These are phyloP conservation scores for Vidua chalybeata DNA, from an alignment of 2,113 vertebrate species.

Conservation along the genomic window DNA sequence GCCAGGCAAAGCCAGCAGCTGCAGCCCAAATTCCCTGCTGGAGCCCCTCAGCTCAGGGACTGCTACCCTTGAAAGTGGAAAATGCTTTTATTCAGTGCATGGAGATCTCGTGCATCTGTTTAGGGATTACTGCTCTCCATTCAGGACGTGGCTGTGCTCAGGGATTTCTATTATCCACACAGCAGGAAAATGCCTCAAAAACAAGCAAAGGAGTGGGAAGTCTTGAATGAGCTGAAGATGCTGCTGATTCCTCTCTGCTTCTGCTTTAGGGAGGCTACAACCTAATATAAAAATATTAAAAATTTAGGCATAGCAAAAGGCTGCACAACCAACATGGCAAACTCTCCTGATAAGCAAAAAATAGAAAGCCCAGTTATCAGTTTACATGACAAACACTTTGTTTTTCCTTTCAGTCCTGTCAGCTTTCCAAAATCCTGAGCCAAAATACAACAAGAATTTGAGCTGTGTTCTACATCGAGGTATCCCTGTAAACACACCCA, in stretches of 20 bases:
- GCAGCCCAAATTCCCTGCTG: not conserved
- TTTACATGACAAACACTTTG: constrained; percentile 36
- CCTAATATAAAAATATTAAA: not conserved
- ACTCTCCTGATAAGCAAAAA: not conserved
- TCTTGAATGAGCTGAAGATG: not conserved
- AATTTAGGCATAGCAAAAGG: not conserved
- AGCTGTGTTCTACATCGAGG: constrained; percentile 13
- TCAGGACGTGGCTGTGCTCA: not conserved
- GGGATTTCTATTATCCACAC: not conserved
- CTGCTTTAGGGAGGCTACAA: not conserved
- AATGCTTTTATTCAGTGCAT: not conserved
- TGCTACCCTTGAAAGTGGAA: not conserved
- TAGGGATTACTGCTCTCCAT: not conserved
- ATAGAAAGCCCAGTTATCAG: not conserved
- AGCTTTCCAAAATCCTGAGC: constrained; percentile 38
- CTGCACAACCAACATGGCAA: not conserved
- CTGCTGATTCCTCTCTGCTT: not conserved
- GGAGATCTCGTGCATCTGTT: not conserved
- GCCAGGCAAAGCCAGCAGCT: not conserved
- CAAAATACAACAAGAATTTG: constrained; percentile 2
- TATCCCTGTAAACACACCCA: not conserved
- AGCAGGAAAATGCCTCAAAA: not conserved
- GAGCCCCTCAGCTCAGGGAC: not conserved
- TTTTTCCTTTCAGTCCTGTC: constrained; percentile 49
- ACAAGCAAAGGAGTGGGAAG: not conserved